Conservation (phyloP, 2,888 invertebrate species). For the Chouioia cunea region DNA sequence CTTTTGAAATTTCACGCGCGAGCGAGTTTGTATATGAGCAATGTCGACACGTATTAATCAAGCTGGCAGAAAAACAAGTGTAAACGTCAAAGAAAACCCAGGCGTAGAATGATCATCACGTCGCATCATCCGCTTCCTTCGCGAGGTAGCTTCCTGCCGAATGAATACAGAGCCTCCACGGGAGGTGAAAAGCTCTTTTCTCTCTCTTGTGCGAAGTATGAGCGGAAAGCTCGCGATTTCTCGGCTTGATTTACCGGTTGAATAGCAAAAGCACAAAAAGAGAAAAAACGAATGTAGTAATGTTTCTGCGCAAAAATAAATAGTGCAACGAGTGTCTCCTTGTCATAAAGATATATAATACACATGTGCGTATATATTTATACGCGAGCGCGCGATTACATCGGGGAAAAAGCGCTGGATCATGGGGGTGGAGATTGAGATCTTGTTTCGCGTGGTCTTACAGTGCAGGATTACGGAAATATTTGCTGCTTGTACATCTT, state of each 20-base stretch:
- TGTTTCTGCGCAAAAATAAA: constrained; percentile 50
- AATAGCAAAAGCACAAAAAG: constrained; percentile 1
- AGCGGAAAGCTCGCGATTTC: constrained; percentile 56
- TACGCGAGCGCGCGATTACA: constrained; percentile 9
- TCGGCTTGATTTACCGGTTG: constrained; percentile 58
- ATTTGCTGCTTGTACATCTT: neutral
- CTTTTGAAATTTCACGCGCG: constrained; percentile 6
- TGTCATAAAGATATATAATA: constrained; percentile 48
- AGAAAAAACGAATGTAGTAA: constrained; percentile 38
- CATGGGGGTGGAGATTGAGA: constrained; percentile 6
- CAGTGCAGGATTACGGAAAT: neutral
- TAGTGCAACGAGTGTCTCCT: constrained; percentile 43
- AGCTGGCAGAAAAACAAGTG: no score
- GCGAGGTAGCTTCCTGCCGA: constrained; percentile 61
- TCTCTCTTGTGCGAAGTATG: constrained; percentile 44
- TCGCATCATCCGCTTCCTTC: constrained; percentile 61
- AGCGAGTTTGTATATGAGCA: neutral
- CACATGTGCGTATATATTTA: constrained; percentile 21
- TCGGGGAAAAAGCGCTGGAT: constrained; percentile 1
- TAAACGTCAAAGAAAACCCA: neutral
- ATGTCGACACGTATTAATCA: neutral
- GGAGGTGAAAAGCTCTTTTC: neutral
- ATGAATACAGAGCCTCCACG: constrained; percentile 56
- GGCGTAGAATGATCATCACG: constrained; percentile 52
- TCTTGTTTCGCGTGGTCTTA: neutral